Evolutionary conservation across 2,797 vertebrate species (phyloP).

Genomic region (Pteropus rufus): DNA sequence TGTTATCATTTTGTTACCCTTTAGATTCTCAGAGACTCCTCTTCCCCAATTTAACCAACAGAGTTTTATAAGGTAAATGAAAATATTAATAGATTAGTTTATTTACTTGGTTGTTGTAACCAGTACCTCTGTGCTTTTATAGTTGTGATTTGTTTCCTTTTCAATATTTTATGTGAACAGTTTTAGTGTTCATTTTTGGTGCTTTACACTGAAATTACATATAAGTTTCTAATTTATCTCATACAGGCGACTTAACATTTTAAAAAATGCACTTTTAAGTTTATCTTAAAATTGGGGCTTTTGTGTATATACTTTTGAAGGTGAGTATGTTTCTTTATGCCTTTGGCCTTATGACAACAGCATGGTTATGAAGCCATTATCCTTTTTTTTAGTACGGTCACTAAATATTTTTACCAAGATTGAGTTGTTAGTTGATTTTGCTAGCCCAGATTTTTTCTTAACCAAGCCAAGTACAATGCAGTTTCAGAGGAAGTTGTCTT

Average conservation of each 20-base stretch:
- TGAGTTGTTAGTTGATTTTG: not conserved
- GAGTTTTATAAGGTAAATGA: slow-evolving; percentile 46
- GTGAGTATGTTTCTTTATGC: slow-evolving; percentile 14
- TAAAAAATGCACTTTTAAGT: not conserved
- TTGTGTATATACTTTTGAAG: not conserved
- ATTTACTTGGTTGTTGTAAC: slow-evolving; percentile 10
- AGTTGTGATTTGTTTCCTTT: slow-evolving; percentile 23
- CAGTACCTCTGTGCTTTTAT: slow-evolving; percentile 2
- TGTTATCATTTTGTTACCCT: slow-evolving; percentile 57
- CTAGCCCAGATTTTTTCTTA: not conserved
- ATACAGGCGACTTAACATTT: not conserved
- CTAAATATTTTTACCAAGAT: not conserved
- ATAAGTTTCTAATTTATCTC: slow-evolving; percentile 29
- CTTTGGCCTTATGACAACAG: not conserved
- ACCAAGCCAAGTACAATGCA: not conserved
- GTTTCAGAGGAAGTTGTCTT: not conserved
- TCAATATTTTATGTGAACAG: slow-evolving; percentile 14
- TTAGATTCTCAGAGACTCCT: slow-evolving; percentile 48
- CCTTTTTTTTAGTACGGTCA: not conserved
- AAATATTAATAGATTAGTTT: not conserved
- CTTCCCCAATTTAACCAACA: slow-evolving; percentile 7
- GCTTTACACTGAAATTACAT: slow-evolving; percentile 32
- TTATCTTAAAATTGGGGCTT: slow-evolving; percentile 30
- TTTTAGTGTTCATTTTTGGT: slow-evolving; percentile 47
- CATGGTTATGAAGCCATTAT: not conserved